Evolutionary conservation across 2,888 invertebrate species (phyloP).

Genomic region (Lumbricus terrestris): DNA sequence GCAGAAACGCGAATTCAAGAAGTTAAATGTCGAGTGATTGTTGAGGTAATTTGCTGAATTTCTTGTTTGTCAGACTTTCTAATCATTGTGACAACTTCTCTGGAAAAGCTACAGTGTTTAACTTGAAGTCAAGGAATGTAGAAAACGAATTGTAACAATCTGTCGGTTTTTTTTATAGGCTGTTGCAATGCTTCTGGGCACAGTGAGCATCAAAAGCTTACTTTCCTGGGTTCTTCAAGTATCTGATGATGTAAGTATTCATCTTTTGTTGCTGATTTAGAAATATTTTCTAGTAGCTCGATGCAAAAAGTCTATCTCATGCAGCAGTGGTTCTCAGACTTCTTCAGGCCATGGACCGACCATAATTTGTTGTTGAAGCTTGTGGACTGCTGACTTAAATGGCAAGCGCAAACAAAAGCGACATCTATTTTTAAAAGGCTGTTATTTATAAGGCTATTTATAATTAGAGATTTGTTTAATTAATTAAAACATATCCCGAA

Average conservation of each 20-base stretch:
- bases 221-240: neutral
- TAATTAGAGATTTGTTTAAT: too few relatives aligned
- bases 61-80: neutral
- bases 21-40: neutral
- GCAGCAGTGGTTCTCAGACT: too few relatives aligned
- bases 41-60: neutral
- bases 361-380: too few relatives aligned
- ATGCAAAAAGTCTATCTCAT: neutral
- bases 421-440: too few relatives aligned
- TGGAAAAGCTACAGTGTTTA: neutral
- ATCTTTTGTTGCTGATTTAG: neutral
- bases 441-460: too few relatives aligned
- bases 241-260: constrained; percentile 3
- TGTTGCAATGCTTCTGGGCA: neutral
- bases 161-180: neutral
- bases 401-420: too few relatives aligned
- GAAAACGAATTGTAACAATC: neutral
- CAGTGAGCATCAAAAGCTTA: neutral
- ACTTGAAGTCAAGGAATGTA: neutral
- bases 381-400: too few relatives aligned
- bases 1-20: neutral
- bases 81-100: neutral
- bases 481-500: too few relatives aligned
- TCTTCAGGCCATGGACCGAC: too few relatives aligned
- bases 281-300: neutral